Base-by-base conservation (phyloP, 2,888 invertebrate species). In the Dynastes hyllus region DNA sequence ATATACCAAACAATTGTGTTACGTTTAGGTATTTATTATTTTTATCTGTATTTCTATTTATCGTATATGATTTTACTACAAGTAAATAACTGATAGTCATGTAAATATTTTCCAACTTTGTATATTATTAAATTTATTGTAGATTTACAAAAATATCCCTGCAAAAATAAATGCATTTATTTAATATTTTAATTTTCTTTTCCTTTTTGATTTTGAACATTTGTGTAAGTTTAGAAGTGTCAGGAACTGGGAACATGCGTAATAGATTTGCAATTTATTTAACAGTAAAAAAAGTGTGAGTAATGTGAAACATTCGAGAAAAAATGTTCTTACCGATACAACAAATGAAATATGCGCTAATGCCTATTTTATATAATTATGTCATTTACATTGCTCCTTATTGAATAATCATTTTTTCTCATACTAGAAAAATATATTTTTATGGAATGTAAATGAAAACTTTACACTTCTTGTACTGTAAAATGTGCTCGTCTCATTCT, bases 161-260 rank as follows among this genome's bases (percentile, higher is more conserved):
- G 55, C 55, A 27, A 76, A 76, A 79, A 79, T 76, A 76, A 76
- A 77, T 67, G 22, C 61, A n/a, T 78, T 78, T 65, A 71, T 73
- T 78, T 76, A 13, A 65, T 67, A 11, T 67, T 40, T 65, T 65
- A 37, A 50, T 65, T 66, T 73, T 32, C 9, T 73, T 51, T 45
- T 73, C 22, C 53, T 40, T 9, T 73, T 58, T 55, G 27, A 37
- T 37, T 37, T 37, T 37, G 32, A 37, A 37, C 32, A 37, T 5
- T 4, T 37, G 5, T 37, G 27, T 29, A 50, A 8, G 1, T 6
- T 75, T 75, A 29, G 11, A 32, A 11, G 9, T 63, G 29, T 11
- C 9, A 63, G 32, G 13, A 63, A 63, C 63, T 63, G 63, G 29
- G 29, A 63, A 29, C 63, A 63, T 63, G 32, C 11, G 13, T 22